Evolutionary conservation across 23 tunicate genomes (phyloP), one percentile per base, ranked within the genome.

Genomic region (Clavelina lepadiformis): DNA sequence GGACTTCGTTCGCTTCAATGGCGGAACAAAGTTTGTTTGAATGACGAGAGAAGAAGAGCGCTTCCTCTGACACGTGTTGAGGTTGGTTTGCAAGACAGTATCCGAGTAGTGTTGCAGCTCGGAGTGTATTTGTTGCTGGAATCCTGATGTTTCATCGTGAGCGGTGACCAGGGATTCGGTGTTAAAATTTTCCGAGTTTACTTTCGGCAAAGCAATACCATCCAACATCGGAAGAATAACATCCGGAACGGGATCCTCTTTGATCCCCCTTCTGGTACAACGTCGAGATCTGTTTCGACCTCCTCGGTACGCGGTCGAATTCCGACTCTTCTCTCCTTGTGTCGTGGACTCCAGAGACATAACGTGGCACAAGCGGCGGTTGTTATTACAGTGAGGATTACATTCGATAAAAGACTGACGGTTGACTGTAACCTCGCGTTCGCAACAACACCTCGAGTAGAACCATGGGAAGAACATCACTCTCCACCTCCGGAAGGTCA

Each of bases 401-500:
- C n/a, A n/a, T n/a, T n/a, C n/a, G n/a, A n/a, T n/a, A n/a, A n/a
- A n/a, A n/a, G n/a, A n/a, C n/a, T n/a, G n/a, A n/a, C n/a, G n/a
- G n/a, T n/a, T n/a, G n/a, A n/a, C n/a, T n/a, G n/a, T n/a, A n/a
- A n/a, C n/a, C n/a, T n/a, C n/a, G n/a, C n/a, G n/a, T n/a, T n/a
- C n/a, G 49, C 49, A 41, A 41, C 49, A 41, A 41, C 13, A 41
- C 13, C 13, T 41, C 28, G 46, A 46, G 41, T 86, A 86, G 37
- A 77, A 65, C 71, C 85, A 86, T 19, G 95, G 95, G 57, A 86
- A 86, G 21, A 86, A 80, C 95, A 86, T 86, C 24, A 63, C 72
- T 35, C 82, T 65, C 82, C 85, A 77, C 2, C 77, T 53, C 2
- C 95, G 68, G 56, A 86, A 86, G 28, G 95, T 86, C 61, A 67